Percentiles rank a stretch among this genome's conserved stretches.
These are phyloP conservation scores for Crax fasciolata DNA, from an alignment of 2,797 vertebrate species.

Conservation along the genomic window DNA sequence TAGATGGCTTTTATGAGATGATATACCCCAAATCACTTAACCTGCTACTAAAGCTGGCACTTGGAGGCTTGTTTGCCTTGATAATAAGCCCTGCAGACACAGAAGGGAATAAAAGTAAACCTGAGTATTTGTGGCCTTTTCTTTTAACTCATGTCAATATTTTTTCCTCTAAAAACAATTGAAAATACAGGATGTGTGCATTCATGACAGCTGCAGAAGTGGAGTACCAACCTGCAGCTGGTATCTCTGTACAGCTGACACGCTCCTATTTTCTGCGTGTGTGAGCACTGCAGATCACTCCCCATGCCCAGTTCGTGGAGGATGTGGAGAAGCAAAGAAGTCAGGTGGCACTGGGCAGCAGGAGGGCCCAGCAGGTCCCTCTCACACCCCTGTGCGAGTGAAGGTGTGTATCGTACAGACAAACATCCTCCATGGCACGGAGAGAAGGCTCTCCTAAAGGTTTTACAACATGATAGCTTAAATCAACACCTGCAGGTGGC, in stretches of 20 bases:
- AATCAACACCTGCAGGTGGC: not conserved
- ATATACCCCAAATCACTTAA: not conserved
- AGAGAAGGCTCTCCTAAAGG: not conserved
- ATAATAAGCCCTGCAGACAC: not conserved
- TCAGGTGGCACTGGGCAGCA: not conserved
- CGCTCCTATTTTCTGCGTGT: accelerated
- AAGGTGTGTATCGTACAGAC: not conserved
- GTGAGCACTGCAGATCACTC: accelerated
- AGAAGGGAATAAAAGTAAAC: not conserved
- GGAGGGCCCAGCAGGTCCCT: not conserved
- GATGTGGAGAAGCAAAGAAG: not conserved
- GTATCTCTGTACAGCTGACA: not conserved
- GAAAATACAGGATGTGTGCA: not conserved
- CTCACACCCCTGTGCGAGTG: not conserved
- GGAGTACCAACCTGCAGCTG: not conserved
- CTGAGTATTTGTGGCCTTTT: not conserved
- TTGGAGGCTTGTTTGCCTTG: not conserved
- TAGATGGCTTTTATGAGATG: not conserved
- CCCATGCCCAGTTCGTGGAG: not conserved
- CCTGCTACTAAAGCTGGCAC: not conserved
- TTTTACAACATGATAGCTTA: not conserved
- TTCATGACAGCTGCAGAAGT: not conserved
- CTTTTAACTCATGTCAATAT: accelerated
- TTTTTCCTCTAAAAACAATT: not conserved
- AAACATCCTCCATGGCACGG: accelerated